Percentiles rank a stretch among this genome's conserved stretches.
Evolutionary conservation across 2,888 invertebrate species (phyloP).

Genomic region (Thecophora atra): DNA sequence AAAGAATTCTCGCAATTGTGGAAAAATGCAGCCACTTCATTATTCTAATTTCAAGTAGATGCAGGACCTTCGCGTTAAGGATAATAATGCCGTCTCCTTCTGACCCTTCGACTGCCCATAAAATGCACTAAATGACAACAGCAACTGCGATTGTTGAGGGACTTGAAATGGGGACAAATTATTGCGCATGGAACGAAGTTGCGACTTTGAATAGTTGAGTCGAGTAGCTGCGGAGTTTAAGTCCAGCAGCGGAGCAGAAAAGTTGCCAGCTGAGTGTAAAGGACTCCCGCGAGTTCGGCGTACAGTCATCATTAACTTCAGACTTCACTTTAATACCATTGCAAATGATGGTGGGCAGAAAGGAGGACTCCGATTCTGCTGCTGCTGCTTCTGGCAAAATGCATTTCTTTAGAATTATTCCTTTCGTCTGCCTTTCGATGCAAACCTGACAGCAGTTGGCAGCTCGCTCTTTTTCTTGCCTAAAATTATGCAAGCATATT

Average conservation of each 20-base stretch:
- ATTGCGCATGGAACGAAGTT: constrained; percentile 16
- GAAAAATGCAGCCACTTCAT: constrained; percentile 20
- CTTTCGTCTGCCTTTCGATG: constrained; percentile 8
- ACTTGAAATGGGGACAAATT: constrained; percentile 20
- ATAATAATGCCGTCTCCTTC: neutral
- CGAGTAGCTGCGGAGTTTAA: constrained; percentile 13
- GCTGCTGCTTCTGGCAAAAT: constrained; percentile 1
- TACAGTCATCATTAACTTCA: constrained; percentile 20
- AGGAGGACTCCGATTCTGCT: neutral
- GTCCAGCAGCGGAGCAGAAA: constrained; percentile 27
- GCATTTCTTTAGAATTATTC: constrained; percentile 32
- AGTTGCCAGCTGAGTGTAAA: neutral
- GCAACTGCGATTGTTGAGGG: neutral
- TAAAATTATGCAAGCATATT: constrained; percentile 43
- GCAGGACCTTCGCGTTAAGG: neutral
- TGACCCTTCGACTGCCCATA: neutral
- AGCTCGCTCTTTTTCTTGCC: constrained; percentile 41
- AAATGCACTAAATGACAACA: constrained; percentile 14
- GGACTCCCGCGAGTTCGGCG: neutral
- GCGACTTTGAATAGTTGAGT: constrained; percentile 27
- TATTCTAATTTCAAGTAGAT: neutral
- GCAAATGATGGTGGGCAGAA: neutral
- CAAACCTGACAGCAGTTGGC: constrained; percentile 1
- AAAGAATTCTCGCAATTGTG: neutral
- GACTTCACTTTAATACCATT: neutral